Evolutionary conservation across 2,888 invertebrate genomes (phyloP).

Genomic region (Caenorhabditis virilis): DNA sequence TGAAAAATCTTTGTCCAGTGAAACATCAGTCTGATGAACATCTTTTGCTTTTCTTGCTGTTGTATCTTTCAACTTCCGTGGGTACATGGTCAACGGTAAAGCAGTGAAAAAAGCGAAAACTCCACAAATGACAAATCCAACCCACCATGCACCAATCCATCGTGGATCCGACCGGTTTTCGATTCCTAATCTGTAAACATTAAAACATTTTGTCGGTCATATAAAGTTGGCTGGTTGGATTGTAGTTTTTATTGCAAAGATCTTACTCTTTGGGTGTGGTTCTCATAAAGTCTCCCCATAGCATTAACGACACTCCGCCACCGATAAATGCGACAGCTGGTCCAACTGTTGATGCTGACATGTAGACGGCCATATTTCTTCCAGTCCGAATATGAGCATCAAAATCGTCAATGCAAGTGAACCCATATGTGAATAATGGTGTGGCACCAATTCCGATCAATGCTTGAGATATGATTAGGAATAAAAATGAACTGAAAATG

Average conservation of each 20-base stretch:
- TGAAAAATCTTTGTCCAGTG: conserved; percentile 47
- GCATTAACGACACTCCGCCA: conserved; percentile 80
- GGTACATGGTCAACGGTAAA: conserved; percentile 69
- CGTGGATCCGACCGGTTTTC: conserved; percentile 50
- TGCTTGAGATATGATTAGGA: conserved; percentile 46
- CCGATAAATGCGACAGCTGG: conserved; percentile 83
- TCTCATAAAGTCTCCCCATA: conserved; percentile 72
- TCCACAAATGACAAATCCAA: conserved; percentile 70
- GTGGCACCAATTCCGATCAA: conserved; percentile 52
- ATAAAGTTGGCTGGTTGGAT: background rate
- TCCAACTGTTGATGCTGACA: conserved; percentile 81
- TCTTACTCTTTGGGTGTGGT: conserved; percentile 38
- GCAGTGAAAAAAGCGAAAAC: conserved; percentile 68
- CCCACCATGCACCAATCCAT: conserved; percentile 72
- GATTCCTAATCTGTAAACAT: conserved; percentile 37
- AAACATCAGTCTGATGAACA: conserved; percentile 41
- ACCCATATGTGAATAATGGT: conserved; percentile 54
- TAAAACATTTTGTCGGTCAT: background rate
- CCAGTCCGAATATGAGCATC: conserved; percentile 51
- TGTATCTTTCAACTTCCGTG: conserved; percentile 60
- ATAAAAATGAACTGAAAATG: conserved; percentile 32
- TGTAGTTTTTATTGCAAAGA: too few species aligned
- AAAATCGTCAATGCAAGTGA: conserved; percentile 53
- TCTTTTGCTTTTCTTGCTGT: conserved; percentile 46
- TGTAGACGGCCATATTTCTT: conserved; percentile 74